These are phyloP conservation scores for Microctenopoma lineatum DNA, from an alignment of 2,797 vertebrate species.

Conservation along the genomic window DNA sequence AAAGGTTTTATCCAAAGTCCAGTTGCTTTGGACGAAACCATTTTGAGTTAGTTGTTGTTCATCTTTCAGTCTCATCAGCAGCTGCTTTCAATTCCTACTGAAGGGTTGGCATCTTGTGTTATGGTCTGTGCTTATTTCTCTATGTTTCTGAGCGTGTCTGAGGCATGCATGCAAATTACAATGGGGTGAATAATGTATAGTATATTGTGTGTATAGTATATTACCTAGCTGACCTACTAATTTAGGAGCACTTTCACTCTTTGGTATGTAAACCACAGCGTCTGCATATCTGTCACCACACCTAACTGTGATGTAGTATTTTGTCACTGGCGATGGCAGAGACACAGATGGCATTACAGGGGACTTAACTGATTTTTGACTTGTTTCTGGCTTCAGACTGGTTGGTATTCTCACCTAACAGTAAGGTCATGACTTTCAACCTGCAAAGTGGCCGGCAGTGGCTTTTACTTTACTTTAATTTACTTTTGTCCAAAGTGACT, in stretches of 20 bases:
- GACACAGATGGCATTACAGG: constrained; percentile 11
- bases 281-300: not conserved
- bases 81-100: too few species aligned
- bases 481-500: too few species aligned
- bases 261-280: not conserved
- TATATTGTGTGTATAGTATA: too few species aligned
- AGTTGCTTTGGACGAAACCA: too few species aligned
- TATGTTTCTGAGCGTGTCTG: not conserved
- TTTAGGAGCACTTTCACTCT: not conserved
- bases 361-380: not conserved
- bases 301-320: constrained; percentile 2
- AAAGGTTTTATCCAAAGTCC: too few species aligned
- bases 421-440: too few species aligned
- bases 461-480: too few species aligned
- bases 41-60: too few species aligned
- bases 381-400: not conserved
- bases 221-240: not conserved
- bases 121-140: constrained; percentile 5
- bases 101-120: not conserved
- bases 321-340: not conserved
- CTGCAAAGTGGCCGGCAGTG: too few species aligned
- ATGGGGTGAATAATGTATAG: not conserved
- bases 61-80: too few species aligned
- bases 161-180: not conserved
- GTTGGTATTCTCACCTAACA: too few species aligned